Conservation (phyloP, 2,888 invertebrate species). For the Scrobipalpa costella region DNA sequence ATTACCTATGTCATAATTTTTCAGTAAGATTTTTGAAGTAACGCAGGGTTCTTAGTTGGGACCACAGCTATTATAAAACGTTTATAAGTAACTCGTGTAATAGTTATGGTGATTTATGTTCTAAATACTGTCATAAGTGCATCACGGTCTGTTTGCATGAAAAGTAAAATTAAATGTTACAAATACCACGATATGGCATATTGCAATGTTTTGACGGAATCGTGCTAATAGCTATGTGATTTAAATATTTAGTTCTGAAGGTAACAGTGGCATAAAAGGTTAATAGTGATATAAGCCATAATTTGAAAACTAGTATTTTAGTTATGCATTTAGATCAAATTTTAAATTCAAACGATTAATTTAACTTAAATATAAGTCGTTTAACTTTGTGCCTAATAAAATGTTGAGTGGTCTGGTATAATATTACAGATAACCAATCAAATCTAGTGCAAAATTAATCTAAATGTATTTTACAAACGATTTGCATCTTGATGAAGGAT, state of each 20-base stretch:
- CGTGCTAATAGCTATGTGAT: background rate
- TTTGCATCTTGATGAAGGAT: background rate
- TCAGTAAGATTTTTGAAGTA: background rate
- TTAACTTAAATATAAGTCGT: background rate
- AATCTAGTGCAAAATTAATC: background rate
- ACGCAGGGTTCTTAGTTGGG: background rate
- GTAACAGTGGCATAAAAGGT: background rate
- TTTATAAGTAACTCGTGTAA: background rate
- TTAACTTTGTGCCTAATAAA: background rate
- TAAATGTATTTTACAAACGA: background rate
- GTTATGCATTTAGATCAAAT: background rate
- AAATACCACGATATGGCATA: background rate
- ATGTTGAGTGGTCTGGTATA: background rate
- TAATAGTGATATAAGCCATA: background rate
- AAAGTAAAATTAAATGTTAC: background rate
- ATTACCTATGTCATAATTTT: no score
- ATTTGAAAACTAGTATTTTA: slow-evolving; percentile 1
- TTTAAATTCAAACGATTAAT: background rate
- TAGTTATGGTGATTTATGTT: background rate
- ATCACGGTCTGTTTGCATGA: background rate
- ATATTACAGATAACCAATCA: background rate
- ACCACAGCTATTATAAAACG: background rate
- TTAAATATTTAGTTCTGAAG: background rate
- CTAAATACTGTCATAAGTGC: slow-evolving; percentile 5
- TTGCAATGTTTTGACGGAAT: background rate